Evolutionary conservation across 2,797 vertebrate genomes (phyloP).

Genomic region (Benthosema pterotum): DNA sequence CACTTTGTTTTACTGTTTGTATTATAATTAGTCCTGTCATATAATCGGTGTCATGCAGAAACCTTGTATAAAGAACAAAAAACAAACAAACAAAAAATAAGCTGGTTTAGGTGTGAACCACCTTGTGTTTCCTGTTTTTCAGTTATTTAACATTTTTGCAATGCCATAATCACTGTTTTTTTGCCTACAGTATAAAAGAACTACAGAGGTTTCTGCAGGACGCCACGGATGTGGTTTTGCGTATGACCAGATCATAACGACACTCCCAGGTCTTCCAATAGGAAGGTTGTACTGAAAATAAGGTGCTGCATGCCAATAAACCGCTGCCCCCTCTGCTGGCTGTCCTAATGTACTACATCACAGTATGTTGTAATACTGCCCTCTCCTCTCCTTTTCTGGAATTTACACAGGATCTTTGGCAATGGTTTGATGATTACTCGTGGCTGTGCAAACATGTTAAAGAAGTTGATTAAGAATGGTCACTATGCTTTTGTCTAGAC

Average conservation of each 20-base stretch:
- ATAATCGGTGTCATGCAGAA: slow-evolving; percentile 38
- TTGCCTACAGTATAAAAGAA: slow-evolving; percentile 6
- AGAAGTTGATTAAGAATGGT: no score
- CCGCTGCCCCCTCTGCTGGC: slow-evolving; percentile 56
- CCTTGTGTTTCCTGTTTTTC: slow-evolving; percentile 16
- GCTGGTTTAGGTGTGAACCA: slow-evolving; percentile 14
- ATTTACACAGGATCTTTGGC: no score
- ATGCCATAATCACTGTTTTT: background rate
- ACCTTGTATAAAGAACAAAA: slow-evolving; percentile 42
- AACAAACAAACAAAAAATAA: background rate
- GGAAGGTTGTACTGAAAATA: slow-evolving; percentile 46
- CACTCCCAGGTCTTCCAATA: slow-evolving; percentile 54
- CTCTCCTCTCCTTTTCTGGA: slow-evolving; percentile 8
- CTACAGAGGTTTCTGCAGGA: slow-evolving; percentile 37
- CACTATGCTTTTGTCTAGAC: no score
- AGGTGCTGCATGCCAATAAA: slow-evolving; percentile 63
- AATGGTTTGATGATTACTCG: no score
- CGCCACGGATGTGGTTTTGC: slow-evolving; percentile 29
- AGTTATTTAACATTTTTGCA: slow-evolving; percentile 23
- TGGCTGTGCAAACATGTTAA: no score
- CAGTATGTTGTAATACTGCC: slow-evolving; percentile 76
- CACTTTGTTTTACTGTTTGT: slow-evolving; percentile 69
- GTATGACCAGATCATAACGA: slow-evolving; percentile 49
- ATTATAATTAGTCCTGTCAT: slow-evolving; percentile 52
- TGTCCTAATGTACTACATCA: slow-evolving; percentile 44